These are phyloP conservation scores for Plebejus argus DNA, from an alignment of 2,888 invertebrate genomes.

Conservation along the genomic window DNA sequence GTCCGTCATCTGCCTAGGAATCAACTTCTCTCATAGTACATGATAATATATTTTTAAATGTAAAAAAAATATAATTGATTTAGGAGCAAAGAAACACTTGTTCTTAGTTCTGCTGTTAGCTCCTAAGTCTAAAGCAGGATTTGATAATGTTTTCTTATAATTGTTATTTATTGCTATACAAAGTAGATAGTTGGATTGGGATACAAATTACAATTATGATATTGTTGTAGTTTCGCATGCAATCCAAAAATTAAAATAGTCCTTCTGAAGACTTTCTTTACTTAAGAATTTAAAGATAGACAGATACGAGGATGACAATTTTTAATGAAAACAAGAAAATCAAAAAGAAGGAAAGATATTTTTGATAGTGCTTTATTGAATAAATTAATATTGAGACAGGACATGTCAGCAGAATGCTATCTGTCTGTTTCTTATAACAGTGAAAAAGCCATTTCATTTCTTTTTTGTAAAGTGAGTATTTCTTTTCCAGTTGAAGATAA, in stretches of 20 bases:
- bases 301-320: constrained; percentile 73
- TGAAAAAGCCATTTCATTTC: neutral
- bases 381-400: neutral
- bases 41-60: too few species aligned
- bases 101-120: neutral
- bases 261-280: constrained; percentile 77
- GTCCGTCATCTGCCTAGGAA: too few species aligned
- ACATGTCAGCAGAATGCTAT: neutral
- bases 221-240: constrained; percentile 48
- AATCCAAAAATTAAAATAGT: constrained; percentile 51
- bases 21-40: too few species aligned
- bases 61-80: too few species aligned
- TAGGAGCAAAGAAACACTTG: neutral
- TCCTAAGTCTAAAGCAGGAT: neutral
- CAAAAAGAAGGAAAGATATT: neutral
- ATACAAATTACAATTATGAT: constrained; percentile 51
- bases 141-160: neutral
- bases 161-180: neutral
- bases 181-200: constrained; percentile 47
- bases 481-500: constrained; percentile 63
- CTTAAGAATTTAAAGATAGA: constrained; percentile 68
- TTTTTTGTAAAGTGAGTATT: neutral
- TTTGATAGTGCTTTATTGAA: neutral
- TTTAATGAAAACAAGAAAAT: neutral
- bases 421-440: neutral